Evolutionary conservation across 2,797 vertebrate genomes (phyloP), one percentile per base, ranked within the genome.

Genomic region (Clarias fuscus): DNA sequence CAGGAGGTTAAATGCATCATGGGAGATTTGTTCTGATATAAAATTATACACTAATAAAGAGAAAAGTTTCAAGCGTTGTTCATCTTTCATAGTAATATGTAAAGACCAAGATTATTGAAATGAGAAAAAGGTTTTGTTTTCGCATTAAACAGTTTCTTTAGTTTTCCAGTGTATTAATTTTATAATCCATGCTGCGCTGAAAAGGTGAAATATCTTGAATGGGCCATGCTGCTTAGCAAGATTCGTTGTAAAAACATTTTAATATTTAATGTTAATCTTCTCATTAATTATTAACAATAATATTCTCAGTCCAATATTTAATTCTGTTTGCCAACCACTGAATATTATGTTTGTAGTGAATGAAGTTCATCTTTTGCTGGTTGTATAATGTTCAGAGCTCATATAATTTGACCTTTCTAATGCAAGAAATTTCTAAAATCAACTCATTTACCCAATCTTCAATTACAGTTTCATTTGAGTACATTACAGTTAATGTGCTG

Each of bases 391-490:
- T 65, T 6, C 1, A 82, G 37, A 59, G 2, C 11, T 81, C 13
- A 56, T 33, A 18, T 48, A 65, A 14, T 40, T 62, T 20, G 30
- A 62, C 77, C 53, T n/a, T 43, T 58, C 77, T n/a, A 72, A n/a
- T 43, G 27, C 11, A 13, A 75, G 68, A 72, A 81, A 80, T 59
- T 48, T 5, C 20, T 10, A 73, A 73, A 33, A 17, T 5, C 0
- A 86, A n/a, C 61, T 48, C 14, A 56, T 70, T 67, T 13, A 72
- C 27, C 30, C 59, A 17, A 20, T 61, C 27, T 59, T 17, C 30
- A 65, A 73, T 71, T 56, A 22, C 20, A 7, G 78, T 8, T 58
- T 76, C 80, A 83, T 83, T 83, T 83, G 80, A 48, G 48, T 85
- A 40, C 24, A 79, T 80, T 80, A 71, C 58, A 62, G 33, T 53